Conservation (phyloP, 2,888 invertebrate species). For the Zygothrica quintamaculata region DNA sequence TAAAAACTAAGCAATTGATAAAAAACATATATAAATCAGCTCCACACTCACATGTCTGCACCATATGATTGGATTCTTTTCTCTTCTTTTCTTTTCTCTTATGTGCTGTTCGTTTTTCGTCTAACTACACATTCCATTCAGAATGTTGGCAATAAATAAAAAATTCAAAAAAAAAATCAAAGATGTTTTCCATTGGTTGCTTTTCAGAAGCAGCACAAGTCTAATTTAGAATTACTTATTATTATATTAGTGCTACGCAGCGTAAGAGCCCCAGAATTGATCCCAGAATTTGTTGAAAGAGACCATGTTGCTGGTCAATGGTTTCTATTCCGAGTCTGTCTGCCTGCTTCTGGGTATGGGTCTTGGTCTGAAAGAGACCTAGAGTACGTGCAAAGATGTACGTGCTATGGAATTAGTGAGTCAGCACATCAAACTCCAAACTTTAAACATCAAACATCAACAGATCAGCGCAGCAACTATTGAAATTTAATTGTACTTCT, state of each 20-base stretch:
- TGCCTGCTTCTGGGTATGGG: constrained; percentile 17
- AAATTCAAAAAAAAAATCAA: constrained; percentile 49
- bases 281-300: constrained; percentile 46
- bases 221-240: too few relatives aligned
- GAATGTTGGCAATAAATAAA: too few relatives aligned
- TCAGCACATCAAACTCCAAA: constrained; percentile 46
- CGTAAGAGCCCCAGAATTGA: constrained; percentile 67
- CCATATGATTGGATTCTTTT: constrained; percentile 33
- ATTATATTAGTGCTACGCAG: constrained; percentile 70
- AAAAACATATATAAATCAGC: constrained; percentile 61
- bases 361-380: constrained; percentile 11
- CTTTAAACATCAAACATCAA: constrained; percentile 61
- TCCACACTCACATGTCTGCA: constrained; percentile 10
- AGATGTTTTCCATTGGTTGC: constrained; percentile 51
- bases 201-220: constrained; percentile 22
- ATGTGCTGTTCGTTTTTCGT: too few relatives aligned
- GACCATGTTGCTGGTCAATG: constrained; percentile 1
- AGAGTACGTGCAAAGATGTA: constrained; percentile 36
- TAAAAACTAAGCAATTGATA: constrained; percentile 47
- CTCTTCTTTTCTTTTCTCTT: constrained; percentile 26
- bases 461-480: constrained; percentile 52
- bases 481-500: constrained; percentile 60
- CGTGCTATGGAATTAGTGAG: constrained; percentile 71
- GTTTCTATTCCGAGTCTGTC: not conserved
- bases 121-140: too few relatives aligned